phyloP scores from a whole-genome alignment of 2,113 vertebrate species.

The Chinchilla lanigera region DNA sequence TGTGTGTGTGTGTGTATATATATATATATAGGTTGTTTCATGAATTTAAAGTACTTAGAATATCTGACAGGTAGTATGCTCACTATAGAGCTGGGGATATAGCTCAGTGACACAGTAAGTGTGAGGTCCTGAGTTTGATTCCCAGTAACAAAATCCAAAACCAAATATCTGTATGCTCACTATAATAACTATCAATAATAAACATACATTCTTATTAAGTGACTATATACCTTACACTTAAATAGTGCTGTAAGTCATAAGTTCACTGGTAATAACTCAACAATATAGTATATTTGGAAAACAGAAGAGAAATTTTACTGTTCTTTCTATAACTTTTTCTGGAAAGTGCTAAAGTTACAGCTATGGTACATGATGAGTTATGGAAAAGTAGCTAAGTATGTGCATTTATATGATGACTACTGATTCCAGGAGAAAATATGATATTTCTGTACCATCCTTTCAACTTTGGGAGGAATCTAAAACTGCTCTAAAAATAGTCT shows the following conservation, averaged over 20 bases:
- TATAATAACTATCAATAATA: not conserved
- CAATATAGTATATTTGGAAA: not conserved
- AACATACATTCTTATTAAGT: not conserved
- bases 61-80: not conserved
- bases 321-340: not conserved
- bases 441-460: not conserved
- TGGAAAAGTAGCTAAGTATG: not conserved
- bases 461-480: not conserved
- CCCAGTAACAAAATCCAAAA: too few species aligned
- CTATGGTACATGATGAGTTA: rapidly evolving
- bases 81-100: too few species aligned
- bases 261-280: not conserved
- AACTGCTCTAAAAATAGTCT: not conserved
- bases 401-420: not conserved
- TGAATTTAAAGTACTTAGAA: not conserved
- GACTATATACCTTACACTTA: not conserved
- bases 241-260: not conserved
- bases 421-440: not conserved
- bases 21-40: not conserved
- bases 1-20: too few species aligned
- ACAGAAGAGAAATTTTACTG: not conserved
- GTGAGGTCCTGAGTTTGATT: too few species aligned
- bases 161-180: too few species aligned
- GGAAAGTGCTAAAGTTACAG: not conserved
- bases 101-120: too few species aligned